Evolutionary conservation across 1,140 invertebrate genomes (phyloP), one percentile per base, ranked within the genome.

Genomic region (Hyphantria cunea): DNA sequence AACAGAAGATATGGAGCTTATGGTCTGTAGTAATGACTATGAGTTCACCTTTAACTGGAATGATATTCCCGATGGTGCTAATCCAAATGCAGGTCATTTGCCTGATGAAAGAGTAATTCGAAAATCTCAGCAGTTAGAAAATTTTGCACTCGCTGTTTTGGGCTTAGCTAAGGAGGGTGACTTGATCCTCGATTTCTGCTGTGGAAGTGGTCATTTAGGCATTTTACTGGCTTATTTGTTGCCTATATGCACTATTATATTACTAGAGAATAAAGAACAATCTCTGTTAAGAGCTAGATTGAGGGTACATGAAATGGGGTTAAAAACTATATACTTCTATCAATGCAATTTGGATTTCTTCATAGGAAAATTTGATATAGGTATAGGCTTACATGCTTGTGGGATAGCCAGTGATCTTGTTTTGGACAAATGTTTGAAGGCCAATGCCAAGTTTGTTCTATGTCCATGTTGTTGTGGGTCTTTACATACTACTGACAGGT

Each of bases 391-490:
- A 44, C 98, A 99, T 92, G 98, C 97, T 2, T 99, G 98, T 91
- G 98, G 98, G 11, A 95, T 97, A 9, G 97, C 97, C 3, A 98
- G 97, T 10, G 98, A 99, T 90, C 93, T 99, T 59, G 97, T 99
- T 0, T 91, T 99, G 48, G 93, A 97, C 64, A 95, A 95, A 70
- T 99, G 97, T 82, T 92, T 96, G 2, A 81, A 92, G 15, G 93
- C 93, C 11, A 92, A 93, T 50, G 97, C 97, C 0, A 92, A 94
- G 59, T 98, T 99, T 92, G 95, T 98, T 3, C 93, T 96, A 55
- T 98, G 97, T 86, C 98, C 98, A 0, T 99, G 98, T 84, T 99
- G 98, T 83, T 99, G 99, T 89, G 98, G 98, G 4, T 95, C 95
- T 2, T 92, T 99, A 41, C 94, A 95, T 90, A 93, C 93, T 72